A percentile compares a stretch with the other conserved stretches of the same genome.
These are phyloP conservation scores for Amiota communis DNA, from an alignment of 2,888 invertebrate genomes.

Conservation along the genomic window DNA sequence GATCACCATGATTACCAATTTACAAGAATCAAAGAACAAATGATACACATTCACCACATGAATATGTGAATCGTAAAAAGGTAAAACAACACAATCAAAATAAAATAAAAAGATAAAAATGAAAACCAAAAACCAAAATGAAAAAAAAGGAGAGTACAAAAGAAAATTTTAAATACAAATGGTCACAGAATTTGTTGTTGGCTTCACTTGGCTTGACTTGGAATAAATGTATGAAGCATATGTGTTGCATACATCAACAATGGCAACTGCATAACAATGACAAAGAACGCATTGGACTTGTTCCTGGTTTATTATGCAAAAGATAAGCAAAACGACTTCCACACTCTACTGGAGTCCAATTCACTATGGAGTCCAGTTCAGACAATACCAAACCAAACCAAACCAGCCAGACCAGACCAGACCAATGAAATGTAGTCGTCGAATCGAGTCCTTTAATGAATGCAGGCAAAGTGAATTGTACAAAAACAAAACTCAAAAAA, in stretches of 20 bases:
- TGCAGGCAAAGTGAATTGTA: no score
- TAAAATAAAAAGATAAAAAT: slow-evolving; percentile 9
- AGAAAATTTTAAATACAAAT: neutral
- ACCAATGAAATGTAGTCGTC: neutral
- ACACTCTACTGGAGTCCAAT: neutral
- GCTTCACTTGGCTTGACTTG: neutral
- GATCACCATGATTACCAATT: slow-evolving; percentile 57
- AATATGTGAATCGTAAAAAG: neutral
- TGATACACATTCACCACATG: slow-evolving; percentile 1
- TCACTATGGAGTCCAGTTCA: slow-evolving; percentile 40
- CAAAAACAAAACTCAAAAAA: neutral
- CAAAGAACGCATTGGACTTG: slow-evolving; percentile 59
- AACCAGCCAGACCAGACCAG: no score
- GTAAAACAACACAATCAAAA: neutral
- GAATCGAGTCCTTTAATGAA: no score
- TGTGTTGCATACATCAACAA: slow-evolving; percentile 62
- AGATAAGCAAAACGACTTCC: slow-evolving; percentile 64
- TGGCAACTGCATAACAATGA: slow-evolving; percentile 56
- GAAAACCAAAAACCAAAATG: neutral
- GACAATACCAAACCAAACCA: neutral
- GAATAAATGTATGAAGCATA: slow-evolving; percentile 42
- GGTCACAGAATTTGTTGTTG: slow-evolving; percentile 16
- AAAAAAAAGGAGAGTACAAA: neutral
- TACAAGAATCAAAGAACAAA: slow-evolving; percentile 27
- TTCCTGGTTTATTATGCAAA: slow-evolving; percentile 66